Base-by-base conservation (phyloP, 2,797 vertebrate species). In the Chaunax sp. region DNA sequence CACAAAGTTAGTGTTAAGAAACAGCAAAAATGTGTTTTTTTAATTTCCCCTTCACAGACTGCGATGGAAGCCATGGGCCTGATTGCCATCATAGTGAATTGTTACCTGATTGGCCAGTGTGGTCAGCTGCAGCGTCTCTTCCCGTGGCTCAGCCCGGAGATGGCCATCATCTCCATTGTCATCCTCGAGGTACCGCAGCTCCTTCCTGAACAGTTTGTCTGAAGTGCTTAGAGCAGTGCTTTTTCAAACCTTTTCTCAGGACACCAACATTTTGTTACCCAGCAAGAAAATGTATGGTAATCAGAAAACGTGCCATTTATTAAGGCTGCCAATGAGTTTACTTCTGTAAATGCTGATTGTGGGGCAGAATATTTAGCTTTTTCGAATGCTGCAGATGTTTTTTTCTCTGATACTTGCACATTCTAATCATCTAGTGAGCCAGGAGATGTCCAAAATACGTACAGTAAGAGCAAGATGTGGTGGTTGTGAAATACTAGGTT, bases 1-100 rank as follows among this genome's bases (percentile, higher is more conserved):
- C 11, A 50, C 10, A 15, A 37, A 20, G 8, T 46, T n/a, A n/a
- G 26, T 20, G 14, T 52, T 15, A 37, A 53, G 4, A 56, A 74
- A 46, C 28, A 20, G 6, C 2, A 33, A 35, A 12, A 3, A 45
- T 41, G 30, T 50, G 4, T 9, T 28, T 44, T 1, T 14, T 18
- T 22, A 9, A 26, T n/a, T 23, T 5, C 3, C 37, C 14, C 3
- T 37, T 45, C 37, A 25, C 77, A 99, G 98, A 96, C 95, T 71
- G 97, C 95, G 20, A 98, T 99, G 97, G 98, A 99, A 85, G 95
- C 90, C 55, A 97, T 99, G 97, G 98, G 97, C 0, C 92, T 99
- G 43, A 88, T 99, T 63, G 98, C 96, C 63, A 98, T 99, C 69
- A 95, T 99, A 55, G 97, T 99, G 46, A 99, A 99, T 86, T 99